Conservation (phyloP, 1,140 invertebrate species). For the Luehdorfia chinensis region DNA sequence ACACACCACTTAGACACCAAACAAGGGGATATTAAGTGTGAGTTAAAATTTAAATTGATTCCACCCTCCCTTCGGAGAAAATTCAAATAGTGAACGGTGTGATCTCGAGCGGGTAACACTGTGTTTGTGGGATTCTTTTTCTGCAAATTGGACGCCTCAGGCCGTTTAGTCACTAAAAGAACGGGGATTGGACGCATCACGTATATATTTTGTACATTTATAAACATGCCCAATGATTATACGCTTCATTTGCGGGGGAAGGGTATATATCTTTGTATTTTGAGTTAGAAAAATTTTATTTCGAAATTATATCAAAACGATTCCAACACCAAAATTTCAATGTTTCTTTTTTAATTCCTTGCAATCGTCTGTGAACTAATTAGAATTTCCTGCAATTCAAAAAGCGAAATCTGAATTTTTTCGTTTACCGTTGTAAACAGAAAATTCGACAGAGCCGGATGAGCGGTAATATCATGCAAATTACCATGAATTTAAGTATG, state of each 20-base stretch:
- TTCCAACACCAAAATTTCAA: background rate
- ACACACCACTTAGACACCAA: constrained; percentile 76
- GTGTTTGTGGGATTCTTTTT: constrained; percentile 71
- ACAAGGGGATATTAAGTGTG: constrained; percentile 76
- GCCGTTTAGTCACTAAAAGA: constrained; percentile 63
- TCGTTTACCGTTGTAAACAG: constrained; percentile 42
- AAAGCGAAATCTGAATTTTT: constrained; percentile 38
- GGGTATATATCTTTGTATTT: constrained; percentile 1
- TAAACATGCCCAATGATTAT: constrained; percentile 42
- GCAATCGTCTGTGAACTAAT: constrained; percentile 25
- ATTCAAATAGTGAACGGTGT: constrained; percentile 73
- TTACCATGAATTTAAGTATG: constrained; percentile 54
- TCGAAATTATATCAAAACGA: constrained; percentile 1
- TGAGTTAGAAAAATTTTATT: background rate
- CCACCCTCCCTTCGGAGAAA: constrained; percentile 66
- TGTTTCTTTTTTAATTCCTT: constrained; percentile 11
- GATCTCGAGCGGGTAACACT: constrained; percentile 64
- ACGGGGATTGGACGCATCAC: constrained; percentile 43
- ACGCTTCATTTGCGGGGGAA: constrained; percentile 60
- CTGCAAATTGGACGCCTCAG: constrained; percentile 70
- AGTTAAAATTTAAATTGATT: constrained; percentile 78
- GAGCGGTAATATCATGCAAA: constrained; percentile 65
- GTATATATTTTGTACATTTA: constrained; percentile 41
- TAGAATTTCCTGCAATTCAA: constrained; percentile 37
- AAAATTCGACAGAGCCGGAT: constrained; percentile 37